phyloP scores from a whole-genome alignment of 2,888 invertebrate genomes.

The Diarsia dahlii region DNA sequence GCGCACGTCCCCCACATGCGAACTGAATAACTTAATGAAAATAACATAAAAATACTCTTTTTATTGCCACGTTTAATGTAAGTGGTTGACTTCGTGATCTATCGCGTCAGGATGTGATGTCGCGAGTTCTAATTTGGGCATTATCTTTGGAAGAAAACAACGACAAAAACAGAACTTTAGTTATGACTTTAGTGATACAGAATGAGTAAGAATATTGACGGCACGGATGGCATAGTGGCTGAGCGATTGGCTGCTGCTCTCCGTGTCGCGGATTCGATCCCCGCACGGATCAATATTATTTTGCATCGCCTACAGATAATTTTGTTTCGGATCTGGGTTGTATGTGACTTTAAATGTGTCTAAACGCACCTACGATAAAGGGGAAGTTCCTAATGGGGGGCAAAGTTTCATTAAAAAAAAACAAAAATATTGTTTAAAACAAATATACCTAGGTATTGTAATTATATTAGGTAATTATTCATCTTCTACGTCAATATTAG shows the following conservation, averaged over 20 bases:
- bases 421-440: too few species aligned
- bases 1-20: constrained; percentile 75
- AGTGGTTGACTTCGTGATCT: constrained; percentile 52
- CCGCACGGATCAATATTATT: too few species aligned
- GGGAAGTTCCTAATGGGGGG: too few species aligned
- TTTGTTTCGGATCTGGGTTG: too few species aligned
- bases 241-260: too few species aligned
- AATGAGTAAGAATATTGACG: background rate
- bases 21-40: constrained; percentile 79
- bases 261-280: too few species aligned
- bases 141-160: background rate
- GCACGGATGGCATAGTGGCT: too few species aligned
- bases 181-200: background rate
- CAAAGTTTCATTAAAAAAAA: too few species aligned
- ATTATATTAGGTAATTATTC: background rate
- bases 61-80: constrained; percentile 61
- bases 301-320: too few species aligned
- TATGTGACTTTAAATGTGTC: too few species aligned
- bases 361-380: too few species aligned
- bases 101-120: constrained; percentile 39
- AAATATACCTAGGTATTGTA: too few species aligned
- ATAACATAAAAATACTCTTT: constrained; percentile 71
- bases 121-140: constrained; percentile 38
- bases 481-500: background rate
- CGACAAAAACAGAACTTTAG: background rate